Percentiles rank a stretch among this genome's conserved stretches.
These are phyloP conservation scores for Pherbina coryleti DNA, from an alignment of 2,888 invertebrate genomes.

Conservation along the genomic window DNA sequence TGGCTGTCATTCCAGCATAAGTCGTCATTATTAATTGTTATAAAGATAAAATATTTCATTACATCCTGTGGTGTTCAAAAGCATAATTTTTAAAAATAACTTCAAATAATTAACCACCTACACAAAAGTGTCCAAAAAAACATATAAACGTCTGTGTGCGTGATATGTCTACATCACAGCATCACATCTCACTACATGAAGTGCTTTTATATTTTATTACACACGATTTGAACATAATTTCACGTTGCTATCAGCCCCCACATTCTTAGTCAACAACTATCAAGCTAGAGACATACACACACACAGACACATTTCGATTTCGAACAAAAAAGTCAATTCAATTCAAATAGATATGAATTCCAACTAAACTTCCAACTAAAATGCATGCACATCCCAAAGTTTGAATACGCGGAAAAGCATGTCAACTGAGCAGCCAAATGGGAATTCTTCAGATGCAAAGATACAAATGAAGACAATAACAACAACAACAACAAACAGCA, in stretches of 20 bases:
- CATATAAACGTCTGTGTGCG: not conserved
- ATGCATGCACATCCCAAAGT: conserved; percentile 21
- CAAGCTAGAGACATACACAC: too few species aligned
- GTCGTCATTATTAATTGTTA: too few species aligned
- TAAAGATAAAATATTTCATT: too few species aligned
- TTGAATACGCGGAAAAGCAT: conserved; percentile 1
- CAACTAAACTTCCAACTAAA: conserved; percentile 17
- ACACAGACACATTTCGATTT: not conserved
- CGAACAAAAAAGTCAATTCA: not conserved
- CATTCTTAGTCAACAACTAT: not conserved
- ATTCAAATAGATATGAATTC: not conserved
- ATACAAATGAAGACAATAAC: conserved; percentile 2
- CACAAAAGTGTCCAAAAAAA: conserved; percentile 22
- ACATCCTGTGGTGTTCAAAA: too few species aligned
- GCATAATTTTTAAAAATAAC: too few species aligned
- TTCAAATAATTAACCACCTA: conserved; percentile 48
- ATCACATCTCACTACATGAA: conserved; percentile 23
- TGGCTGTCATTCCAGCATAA: not conserved
- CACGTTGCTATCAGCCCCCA: not conserved
- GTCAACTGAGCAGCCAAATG: not conserved
- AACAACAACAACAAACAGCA: not conserved
- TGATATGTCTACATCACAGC: not conserved
- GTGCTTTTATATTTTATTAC: conserved; percentile 27
- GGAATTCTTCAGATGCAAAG: not conserved
- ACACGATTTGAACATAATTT: conserved; percentile 17